phyloP scores from a whole-genome alignment of 2,888 invertebrate species.

The Thereva nobilitata region DNA sequence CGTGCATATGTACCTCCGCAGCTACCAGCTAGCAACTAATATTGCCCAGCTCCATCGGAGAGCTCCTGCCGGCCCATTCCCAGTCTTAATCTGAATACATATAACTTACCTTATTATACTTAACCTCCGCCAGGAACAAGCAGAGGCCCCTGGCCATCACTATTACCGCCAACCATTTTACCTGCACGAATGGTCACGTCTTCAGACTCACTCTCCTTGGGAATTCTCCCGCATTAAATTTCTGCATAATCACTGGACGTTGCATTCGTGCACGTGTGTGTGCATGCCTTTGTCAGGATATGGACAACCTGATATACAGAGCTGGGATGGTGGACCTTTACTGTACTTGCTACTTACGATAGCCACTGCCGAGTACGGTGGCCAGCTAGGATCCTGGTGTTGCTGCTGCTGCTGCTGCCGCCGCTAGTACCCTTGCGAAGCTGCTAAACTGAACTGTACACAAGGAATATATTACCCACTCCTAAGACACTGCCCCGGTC shows the following conservation, averaged over 20 bases:
- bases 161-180: constrained; percentile 39
- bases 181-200: constrained; percentile 42
- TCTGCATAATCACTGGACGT: constrained; percentile 40
- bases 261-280: constrained; percentile 28
- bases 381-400: constrained; percentile 8
- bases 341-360: constrained; percentile 34
- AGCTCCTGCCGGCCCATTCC: constrained; percentile 5
- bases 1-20: constrained; percentile 6
- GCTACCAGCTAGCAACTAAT: neutral
- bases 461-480: constrained; percentile 41
- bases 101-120: constrained; percentile 39
- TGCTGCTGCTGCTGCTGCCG: constrained; percentile 33
- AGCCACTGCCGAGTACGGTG: constrained; percentile 18
- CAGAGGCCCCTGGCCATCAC: constrained; percentile 26
- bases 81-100: constrained; percentile 34
- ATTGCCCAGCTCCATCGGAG: neutral
- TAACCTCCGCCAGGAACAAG: constrained; percentile 39
- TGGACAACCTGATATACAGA: constrained; percentile 26
- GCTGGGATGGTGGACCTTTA: constrained; percentile 2
- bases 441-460: constrained; percentile 39
- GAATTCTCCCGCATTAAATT: constrained; percentile 40
- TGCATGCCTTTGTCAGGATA: constrained; percentile 14
- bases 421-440: constrained; percentile 35
- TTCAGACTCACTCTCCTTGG: constrained; percentile 40
- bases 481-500: constrained; percentile 33